Evolutionary conservation across 2,888 invertebrate genomes (phyloP).

Genomic region (Alloscopus bannaensis): DNA sequence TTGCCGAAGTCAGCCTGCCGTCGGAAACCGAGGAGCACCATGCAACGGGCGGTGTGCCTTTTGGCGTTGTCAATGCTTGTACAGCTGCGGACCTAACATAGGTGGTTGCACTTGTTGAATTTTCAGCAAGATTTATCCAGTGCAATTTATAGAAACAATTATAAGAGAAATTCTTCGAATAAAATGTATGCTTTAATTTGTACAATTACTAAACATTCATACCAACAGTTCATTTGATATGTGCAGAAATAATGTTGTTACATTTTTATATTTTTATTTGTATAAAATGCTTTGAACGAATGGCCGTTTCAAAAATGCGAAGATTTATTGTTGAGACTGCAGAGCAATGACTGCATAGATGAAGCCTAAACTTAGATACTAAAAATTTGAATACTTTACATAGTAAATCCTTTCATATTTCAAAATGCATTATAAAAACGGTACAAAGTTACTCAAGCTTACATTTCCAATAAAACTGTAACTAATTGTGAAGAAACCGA

Average conservation of each 20-base stretch:
- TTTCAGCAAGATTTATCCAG: not conserved
- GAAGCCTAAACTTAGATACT: slow-evolving; percentile 19
- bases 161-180: no score
- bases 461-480: slow-evolving; percentile 42
- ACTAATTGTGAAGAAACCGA: slow-evolving; percentile 31
- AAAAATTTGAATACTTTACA: no score
- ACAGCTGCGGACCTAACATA: slow-evolving; percentile 36
- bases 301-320: no score
- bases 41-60: slow-evolving; percentile 51
- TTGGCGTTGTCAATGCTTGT: slow-evolving; percentile 42
- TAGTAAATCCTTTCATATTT: no score
- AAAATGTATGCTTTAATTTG: no score
- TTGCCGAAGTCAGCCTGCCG: slow-evolving; percentile 39
- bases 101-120: slow-evolving; percentile 49
- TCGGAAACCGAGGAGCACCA: slow-evolving; percentile 37
- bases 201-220: no score
- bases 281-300: no score
- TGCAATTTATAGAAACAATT: no score
- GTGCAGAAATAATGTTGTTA: no score
- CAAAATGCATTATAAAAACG: no score
- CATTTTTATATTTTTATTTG: no score
- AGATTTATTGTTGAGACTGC: not conserved
- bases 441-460: slow-evolving; percentile 4
- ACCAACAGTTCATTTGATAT: no score
- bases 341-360: slow-evolving; percentile 16